Conservation (phyloP, 2,797 vertebrate species). For the Pelobates cultripes region DNA sequence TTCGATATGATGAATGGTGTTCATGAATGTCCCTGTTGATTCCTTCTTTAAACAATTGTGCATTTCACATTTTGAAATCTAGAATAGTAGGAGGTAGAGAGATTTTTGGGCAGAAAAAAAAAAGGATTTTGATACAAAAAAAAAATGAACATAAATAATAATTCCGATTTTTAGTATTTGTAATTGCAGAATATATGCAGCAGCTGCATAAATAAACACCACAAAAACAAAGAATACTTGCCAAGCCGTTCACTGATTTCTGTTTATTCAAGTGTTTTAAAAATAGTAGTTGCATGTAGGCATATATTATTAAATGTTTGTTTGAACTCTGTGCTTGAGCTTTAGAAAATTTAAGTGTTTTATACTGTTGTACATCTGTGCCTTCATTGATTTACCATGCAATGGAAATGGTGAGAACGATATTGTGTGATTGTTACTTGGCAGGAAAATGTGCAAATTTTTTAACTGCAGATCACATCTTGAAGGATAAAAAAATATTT, state of each 20-base stretch:
- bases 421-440: constrained; percentile 36
- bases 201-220: constrained; percentile 32
- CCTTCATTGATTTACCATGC: constrained; percentile 26
- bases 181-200: constrained; percentile 14
- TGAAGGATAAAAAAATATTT: constrained; percentile 27
- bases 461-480: constrained; percentile 41
- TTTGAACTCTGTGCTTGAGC: constrained; percentile 12
- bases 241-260: constrained; percentile 10
- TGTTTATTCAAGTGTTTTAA: constrained; percentile 27
- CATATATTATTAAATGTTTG: constrained; percentile 23
- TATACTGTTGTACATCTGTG: constrained; percentile 43
- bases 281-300: constrained; percentile 28
- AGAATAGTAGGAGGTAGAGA: too few species aligned
- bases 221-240: constrained; percentile 7
- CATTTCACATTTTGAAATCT: too few species aligned
- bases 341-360: constrained; percentile 23
- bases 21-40: too few species aligned
- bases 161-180: background rate
- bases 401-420: constrained; percentile 43
- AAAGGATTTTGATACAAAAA: background rate
- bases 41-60: too few species aligned
- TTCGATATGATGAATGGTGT: too few species aligned
- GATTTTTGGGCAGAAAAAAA: too few species aligned
- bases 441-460: constrained; percentile 28
- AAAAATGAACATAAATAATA: background rate